Percentiles rank a stretch among this genome's conserved stretches.
These are phyloP conservation scores for Tetragonula clypearis DNA, from an alignment of 1,140 invertebrate species.

Conservation along the genomic window DNA sequence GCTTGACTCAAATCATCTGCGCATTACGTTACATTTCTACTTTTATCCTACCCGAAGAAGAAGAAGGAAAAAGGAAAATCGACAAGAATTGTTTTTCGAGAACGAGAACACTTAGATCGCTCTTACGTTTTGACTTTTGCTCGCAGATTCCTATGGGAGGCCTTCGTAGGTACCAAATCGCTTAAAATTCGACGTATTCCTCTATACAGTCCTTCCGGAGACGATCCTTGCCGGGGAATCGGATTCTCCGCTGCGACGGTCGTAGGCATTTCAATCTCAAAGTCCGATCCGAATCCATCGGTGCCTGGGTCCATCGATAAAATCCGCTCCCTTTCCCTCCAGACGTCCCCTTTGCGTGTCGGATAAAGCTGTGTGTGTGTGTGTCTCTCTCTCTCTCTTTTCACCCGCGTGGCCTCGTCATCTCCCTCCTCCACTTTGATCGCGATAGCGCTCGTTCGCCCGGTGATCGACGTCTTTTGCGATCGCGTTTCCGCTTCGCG, in stretches of 20 bases:
- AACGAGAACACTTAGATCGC: too few relatives aligned
- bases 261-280: slow-evolving; percentile 38
- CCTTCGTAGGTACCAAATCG: too few relatives aligned
- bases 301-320: slow-evolving; percentile 25
- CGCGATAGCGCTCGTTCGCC: slow-evolving; percentile 24
- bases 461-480: slow-evolving; percentile 50
- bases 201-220: not conserved
- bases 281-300: not conserved
- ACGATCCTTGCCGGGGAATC: not conserved
- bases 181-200: not conserved
- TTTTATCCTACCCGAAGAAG: too few relatives aligned
- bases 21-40: too few relatives aligned
- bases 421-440: not conserved
- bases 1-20: too few relatives aligned
- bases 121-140: too few relatives aligned
- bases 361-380: slow-evolving; percentile 32
- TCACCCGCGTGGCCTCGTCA: not conserved
- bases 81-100: too few relatives aligned
- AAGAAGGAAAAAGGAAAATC: too few relatives aligned
- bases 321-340: not conserved
- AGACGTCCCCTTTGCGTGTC: slow-evolving; percentile 29
- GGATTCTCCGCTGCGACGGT: not conserved
- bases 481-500: slow-evolving; percentile 42
- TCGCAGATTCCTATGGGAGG: too few relatives aligned
- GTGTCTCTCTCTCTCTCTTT: too few relatives aligned